Percentiles rank a stretch among this genome's conserved stretches.
These are phyloP conservation scores for Nibea coibor DNA, from an alignment of 2,113 vertebrate genomes.

Conservation along the genomic window DNA sequence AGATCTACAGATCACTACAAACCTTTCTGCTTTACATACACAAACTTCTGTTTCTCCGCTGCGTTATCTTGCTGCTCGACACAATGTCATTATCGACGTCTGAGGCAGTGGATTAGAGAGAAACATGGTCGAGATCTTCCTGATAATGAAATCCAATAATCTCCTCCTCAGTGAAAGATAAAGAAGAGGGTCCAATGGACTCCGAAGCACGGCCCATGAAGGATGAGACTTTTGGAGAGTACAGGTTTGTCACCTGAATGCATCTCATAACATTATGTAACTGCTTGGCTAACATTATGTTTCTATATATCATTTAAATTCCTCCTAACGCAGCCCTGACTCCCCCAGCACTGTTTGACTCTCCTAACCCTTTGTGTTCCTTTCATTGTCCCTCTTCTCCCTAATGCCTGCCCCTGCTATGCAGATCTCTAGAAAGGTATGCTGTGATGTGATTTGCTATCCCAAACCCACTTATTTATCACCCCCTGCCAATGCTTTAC, in stretches of 20 bases:
- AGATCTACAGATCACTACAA: background rate
- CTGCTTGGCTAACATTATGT: background rate
- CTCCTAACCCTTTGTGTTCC: slow-evolving; percentile 71
- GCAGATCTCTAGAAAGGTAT: slow-evolving; percentile 96
- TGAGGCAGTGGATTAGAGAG: slow-evolving; percentile 48
- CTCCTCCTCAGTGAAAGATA: slow-evolving; percentile 90
- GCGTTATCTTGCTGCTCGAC: slow-evolving; percentile 45
- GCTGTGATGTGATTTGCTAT: slow-evolving; percentile 64
- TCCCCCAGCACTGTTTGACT: slow-evolving; percentile 54
- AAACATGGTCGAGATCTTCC: slow-evolving; percentile 36
- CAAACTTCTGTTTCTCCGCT: background rate
- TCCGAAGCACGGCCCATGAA: slow-evolving; percentile 94
- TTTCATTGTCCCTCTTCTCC: slow-evolving; percentile 67
- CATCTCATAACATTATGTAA: background rate
- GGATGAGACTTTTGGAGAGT: slow-evolving; percentile 94
- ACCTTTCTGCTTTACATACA: slow-evolving; percentile 6
- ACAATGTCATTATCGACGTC: slow-evolving; percentile 42
- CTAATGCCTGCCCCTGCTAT: slow-evolving; percentile 77
- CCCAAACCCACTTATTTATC: slow-evolving; percentile 40
- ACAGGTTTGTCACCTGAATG: slow-evolving; percentile 85
- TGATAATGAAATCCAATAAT: slow-evolving; percentile 66
- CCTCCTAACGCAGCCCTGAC: slow-evolving; percentile 38
- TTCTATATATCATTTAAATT: slow-evolving; percentile 41
- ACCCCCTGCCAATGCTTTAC: slow-evolving; percentile 9
- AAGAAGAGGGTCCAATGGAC: slow-evolving; percentile 94